phyloP scores from a whole-genome alignment of 2,888 invertebrate species.

The Dioctria rufipes region DNA sequence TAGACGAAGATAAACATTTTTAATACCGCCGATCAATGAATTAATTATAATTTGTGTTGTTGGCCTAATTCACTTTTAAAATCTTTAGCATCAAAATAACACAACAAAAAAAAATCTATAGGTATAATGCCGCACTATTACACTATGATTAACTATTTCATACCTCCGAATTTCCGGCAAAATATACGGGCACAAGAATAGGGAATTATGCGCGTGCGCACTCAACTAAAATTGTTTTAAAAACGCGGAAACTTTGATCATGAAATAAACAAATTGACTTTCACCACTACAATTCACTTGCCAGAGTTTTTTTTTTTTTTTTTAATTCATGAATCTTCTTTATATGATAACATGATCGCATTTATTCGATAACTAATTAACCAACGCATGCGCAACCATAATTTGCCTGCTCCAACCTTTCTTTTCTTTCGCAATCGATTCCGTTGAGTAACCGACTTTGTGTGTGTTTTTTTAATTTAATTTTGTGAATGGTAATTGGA shows the following conservation, averaged over 20 bases:
- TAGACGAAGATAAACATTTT: conserved; percentile 3
- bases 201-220: too few relatives aligned
- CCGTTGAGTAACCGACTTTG: conserved; percentile 39
- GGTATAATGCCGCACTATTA: too few relatives aligned
- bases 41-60: neutral
- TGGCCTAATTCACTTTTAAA: neutral
- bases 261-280: conserved; percentile 10
- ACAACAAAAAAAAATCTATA: neutral
- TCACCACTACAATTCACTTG: neutral
- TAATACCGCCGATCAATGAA: neutral
- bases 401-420: neutral
- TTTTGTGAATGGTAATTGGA: conserved; percentile 10
- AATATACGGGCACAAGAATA: neutral
- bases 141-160: too few relatives aligned
- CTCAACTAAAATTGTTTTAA: neutral
- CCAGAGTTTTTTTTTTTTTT: neutral
- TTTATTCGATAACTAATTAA: neutral
- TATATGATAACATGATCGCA: neutral
- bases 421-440: conserved; percentile 21
- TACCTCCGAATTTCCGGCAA: too few relatives aligned
- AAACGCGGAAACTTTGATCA: conserved; percentile 15
- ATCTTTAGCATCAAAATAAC: neutral
- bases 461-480: neutral
- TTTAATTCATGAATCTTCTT: neutral
- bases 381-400: conserved; percentile 13